Evolutionary conservation across 2,888 invertebrate genomes (phyloP), one percentile per base, ranked within the genome.

Genomic region (Tetranychus piercei): DNA sequence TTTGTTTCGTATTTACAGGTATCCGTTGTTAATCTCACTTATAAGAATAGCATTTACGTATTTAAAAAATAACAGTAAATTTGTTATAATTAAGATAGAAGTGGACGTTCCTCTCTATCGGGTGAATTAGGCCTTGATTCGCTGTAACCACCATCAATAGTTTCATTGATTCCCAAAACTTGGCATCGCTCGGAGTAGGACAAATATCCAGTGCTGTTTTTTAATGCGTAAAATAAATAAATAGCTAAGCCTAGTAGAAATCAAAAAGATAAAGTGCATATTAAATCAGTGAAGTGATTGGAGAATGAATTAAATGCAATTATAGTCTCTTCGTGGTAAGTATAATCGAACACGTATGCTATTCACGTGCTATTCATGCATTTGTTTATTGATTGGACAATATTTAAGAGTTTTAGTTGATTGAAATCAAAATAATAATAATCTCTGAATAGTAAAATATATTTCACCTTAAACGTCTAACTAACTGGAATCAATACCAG

Each of bases 221-320:
- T 90, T 80, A 95, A 94, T 76, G 94, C 94, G 81, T 95, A 94
- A 81, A 90, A 89, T 85, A 95, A 94, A 84, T 95, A 95, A 87
- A 95, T 89, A 55, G 90, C 84, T 80, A 94, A 85, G 69, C 94
- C 93, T 89, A 34, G 85, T n/a, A 73, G 64, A 43, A 9, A 71
- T 15, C 44, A 69, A 69, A 23, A 66, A 64, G 73, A 11, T 7
- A 66, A 70, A 23, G 15, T 9, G n/a, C 5, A 20, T 44, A 18
- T 45, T 70, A 74, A 43, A 74, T 22, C n/a, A 66, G 66, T 66
- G n/a, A 66, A 20, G 20, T 20, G 15, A 66, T 34, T 34, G 34
- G 34, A 34, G 34, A 5, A 34, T 3, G 34, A 34, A 34, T 34
- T 34, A 0, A 34, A 34, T 34, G 34, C 5, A 34, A 5, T 34